Conservation (phyloP, 2,113 vertebrate species). For the Emberiza fucata region DNA sequence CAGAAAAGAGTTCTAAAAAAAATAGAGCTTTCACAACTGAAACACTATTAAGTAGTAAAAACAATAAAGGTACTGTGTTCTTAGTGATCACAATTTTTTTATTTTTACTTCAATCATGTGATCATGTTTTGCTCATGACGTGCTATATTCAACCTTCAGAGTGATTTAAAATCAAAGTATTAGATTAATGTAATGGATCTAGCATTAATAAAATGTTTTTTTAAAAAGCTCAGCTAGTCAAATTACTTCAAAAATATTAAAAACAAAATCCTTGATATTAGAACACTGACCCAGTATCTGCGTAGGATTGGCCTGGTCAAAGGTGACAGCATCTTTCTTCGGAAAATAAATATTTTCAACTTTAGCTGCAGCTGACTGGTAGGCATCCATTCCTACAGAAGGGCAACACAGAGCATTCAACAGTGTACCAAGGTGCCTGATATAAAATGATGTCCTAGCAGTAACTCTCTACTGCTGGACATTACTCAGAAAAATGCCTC, state of each 20-base stretch:
- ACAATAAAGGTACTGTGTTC: background rate
- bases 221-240: background rate
- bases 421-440: background rate
- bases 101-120: background rate
- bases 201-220: background rate
- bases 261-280: background rate
- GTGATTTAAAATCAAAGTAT: background rate
- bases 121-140: background rate
- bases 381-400: conserved; percentile 81
- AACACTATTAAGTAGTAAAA: background rate
- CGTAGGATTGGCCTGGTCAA: conserved; percentile 90
- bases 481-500: background rate
- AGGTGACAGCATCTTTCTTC: conserved; percentile 90
- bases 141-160: background rate
- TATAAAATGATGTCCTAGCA: background rate
- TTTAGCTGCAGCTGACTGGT: conserved; percentile 70
- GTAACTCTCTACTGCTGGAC: background rate
- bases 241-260: background rate
- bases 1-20: background rate
- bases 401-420: background rate
- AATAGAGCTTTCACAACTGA: background rate
- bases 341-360: conserved; percentile 92
- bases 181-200: background rate
- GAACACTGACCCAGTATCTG: conserved; percentile 87
- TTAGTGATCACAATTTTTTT: background rate